phyloP scores from a whole-genome alignment of 2,888 invertebrate species.

The Cynaeus angustus region DNA sequence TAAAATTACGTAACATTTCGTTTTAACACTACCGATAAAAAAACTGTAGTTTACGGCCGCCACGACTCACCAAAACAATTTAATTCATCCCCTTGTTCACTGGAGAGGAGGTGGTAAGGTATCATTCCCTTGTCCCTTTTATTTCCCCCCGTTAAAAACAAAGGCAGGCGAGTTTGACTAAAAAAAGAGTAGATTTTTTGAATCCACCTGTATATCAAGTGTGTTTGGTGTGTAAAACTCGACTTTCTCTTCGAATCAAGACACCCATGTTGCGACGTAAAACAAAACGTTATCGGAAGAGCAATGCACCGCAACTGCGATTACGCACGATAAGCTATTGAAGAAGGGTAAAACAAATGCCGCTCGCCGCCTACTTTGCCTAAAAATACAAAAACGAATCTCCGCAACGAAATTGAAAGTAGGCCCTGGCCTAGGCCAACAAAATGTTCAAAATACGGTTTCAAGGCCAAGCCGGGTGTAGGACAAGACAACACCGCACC shows the following conservation, averaged over 20 bases:
- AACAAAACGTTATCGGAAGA: conserved; percentile 28
- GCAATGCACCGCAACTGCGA: conserved; percentile 32
- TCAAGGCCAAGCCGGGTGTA: conserved; percentile 65
- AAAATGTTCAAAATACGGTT: conserved; percentile 58
- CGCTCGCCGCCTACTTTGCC: conserved; percentile 13
- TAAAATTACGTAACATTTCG: neutral
- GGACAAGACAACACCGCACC: conserved; percentile 45
- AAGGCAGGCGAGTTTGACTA: neutral
- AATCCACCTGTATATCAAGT: neutral
- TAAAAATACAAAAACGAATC: conserved; percentile 7
- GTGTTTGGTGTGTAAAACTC: neutral
- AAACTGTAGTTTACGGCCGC: neutral
- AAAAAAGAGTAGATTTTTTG: neutral
- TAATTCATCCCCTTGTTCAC: conserved; percentile 4
- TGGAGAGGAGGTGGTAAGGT: neutral
- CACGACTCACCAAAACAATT: conserved; percentile 7
- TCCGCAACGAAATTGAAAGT: conserved; percentile 17
- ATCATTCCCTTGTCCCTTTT: conserved; percentile 8
- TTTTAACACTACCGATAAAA: neutral
- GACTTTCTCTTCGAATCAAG: conserved; percentile 26
- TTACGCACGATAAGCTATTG: conserved; percentile 16
- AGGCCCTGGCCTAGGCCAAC: conserved; percentile 59
- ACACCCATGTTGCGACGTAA: conserved; percentile 28
- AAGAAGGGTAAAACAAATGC: conserved; percentile 5
- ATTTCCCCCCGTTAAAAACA: neutral